Percentiles rank a stretch among this genome's conserved stretches.
Conservation (phyloP, 2,888 invertebrate genomes). For the Mylabris sibirica region DNA sequence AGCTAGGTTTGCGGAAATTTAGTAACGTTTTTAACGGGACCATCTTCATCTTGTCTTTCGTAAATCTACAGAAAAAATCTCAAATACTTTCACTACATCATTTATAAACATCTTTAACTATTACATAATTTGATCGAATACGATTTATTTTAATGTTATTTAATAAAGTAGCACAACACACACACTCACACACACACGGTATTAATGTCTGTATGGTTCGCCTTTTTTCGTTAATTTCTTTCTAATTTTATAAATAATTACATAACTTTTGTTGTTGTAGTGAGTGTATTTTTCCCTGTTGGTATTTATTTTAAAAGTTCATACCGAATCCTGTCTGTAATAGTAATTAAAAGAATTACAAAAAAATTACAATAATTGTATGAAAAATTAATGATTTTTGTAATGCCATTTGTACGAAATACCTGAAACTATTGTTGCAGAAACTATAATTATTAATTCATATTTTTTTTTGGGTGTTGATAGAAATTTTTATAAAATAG, state of each 20-base stretch:
- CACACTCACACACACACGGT: too few relatives aligned
- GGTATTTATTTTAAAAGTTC: neutral
- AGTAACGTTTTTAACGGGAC: too few relatives aligned
- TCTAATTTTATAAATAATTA: constrained; percentile 7
- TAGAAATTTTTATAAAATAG: neutral
- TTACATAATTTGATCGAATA: constrained; percentile 6
- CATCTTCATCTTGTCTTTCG: neutral
- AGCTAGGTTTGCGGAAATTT: too few relatives aligned
- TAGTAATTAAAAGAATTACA: too few relatives aligned
- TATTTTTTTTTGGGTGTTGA: neutral
- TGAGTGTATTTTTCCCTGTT: neutral
- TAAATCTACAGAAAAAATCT: neutral
- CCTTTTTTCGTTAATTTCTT: neutral
- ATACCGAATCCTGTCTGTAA: neutral
- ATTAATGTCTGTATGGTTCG: neutral
- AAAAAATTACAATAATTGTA: neutral
- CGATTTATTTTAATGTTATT: constrained; percentile 3
- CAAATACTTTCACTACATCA: constrained; percentile 1
- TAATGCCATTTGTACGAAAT: too few relatives aligned
- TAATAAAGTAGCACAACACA: constrained; percentile 7
- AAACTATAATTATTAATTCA: neutral
- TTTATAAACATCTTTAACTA: constrained; percentile 1
- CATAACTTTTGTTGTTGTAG: neutral
- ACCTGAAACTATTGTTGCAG: neutral
- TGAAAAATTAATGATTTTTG: neutral